A percentile compares a stretch with the other conserved stretches of the same genome.
Conservation (phyloP, 2,888 invertebrate genomes). For the Sylvicola cinctus region DNA sequence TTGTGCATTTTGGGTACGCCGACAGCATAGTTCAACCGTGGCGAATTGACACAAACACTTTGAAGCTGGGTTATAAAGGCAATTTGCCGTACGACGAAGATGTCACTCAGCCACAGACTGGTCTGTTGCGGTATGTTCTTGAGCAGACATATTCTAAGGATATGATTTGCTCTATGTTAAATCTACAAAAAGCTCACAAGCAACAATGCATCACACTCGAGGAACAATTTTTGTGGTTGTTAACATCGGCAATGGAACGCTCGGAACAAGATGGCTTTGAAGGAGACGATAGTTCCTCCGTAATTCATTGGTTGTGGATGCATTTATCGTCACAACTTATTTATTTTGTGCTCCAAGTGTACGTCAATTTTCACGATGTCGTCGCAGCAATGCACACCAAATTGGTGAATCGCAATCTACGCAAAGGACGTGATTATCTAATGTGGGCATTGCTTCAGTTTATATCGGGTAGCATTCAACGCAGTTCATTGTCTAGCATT, state of each 20-base stretch:
- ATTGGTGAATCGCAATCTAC: constrained; percentile 29
- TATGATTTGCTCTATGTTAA: constrained; percentile 89
- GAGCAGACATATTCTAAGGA: constrained; percentile 92
- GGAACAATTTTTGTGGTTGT: constrained; percentile 78
- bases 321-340: constrained; percentile 87
- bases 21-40: constrained; percentile 82
- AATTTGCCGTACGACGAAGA: constrained; percentile 80
- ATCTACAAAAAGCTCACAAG: constrained; percentile 51
- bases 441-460: constrained; percentile 98
- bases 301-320: constrained; percentile 66
- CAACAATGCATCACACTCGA: constrained; percentile 75
- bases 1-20: constrained; percentile 80
- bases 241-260: constrained; percentile 80
- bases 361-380: constrained; percentile 41
- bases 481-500: constrained; percentile 63
- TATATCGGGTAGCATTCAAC: constrained; percentile 88
- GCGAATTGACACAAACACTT: constrained; percentile 73
- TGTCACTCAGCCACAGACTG: constrained; percentile 71
- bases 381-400: constrained; percentile 76
- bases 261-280: constrained; percentile 48
- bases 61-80: constrained; percentile 38
- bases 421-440: constrained; percentile 86
- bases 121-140: constrained; percentile 68
- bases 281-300: constrained; percentile 26
- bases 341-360: constrained; percentile 45